Base-by-base conservation (phyloP, 2,113 vertebrate species). In the Leptocoma aspasia region DNA sequence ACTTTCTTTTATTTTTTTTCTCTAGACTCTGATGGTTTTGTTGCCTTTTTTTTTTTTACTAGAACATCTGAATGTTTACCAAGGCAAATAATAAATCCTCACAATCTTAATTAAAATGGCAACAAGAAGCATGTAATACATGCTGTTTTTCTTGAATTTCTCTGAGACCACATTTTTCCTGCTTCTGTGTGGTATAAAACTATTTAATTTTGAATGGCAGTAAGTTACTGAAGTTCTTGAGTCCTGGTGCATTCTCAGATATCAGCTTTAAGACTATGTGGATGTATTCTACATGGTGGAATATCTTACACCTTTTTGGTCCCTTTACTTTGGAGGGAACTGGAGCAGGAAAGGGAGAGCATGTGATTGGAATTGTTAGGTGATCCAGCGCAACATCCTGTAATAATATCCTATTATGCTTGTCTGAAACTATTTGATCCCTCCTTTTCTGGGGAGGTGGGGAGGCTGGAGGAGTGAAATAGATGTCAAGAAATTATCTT, bases 361-460 rank as follows among this genome's bases (percentile, higher is more conserved):
- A 26, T 33, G 70, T 8, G 0, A 82, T 33, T 86, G 44, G 33
- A 80, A 70, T 24, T 35, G n/a, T 41, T 81, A 39, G 37, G 30
- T 54, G 78, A 90, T 69, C 53, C 63, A 64, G 49, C 59, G 63
- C 71, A 71, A 83, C 68, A 41, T 53, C 12, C 54, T 82, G 45
- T 87, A 70, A 69, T 69, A 84, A 69, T 47, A 69, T 63, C 64
- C 24, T 47, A 44, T 39, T 33, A 52, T 65, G n/a, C 60, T 41
- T 75, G 19, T 42, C 75, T 79, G 49, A 92, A 88, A 88, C 66
- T 1, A 80, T 56, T 83, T 54, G 8, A 24, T 86, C 10, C 82
- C 17, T 57, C 26, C 15, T n/a, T 31, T 39, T 35, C 8, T 11
- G 3, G 20, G 33, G 6, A 4, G 1, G 0, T 5, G 8, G 16